phyloP scores from a whole-genome alignment of 2,797 vertebrate genomes.

The Enteromius anoplus region DNA sequence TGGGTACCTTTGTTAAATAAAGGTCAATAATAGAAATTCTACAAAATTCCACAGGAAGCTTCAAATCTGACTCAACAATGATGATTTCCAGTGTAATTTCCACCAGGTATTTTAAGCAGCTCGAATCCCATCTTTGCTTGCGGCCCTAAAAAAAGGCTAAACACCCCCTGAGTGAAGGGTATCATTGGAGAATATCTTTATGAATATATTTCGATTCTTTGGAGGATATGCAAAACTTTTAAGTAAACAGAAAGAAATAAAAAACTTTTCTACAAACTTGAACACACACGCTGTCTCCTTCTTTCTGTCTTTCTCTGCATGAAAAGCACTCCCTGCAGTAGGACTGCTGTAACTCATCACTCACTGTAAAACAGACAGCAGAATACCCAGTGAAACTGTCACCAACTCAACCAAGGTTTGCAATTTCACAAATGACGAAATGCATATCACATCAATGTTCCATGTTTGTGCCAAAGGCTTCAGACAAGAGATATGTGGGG shows the following conservation, averaged over 20 bases:
- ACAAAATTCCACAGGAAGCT: neutral
- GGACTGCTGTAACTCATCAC: constrained; percentile 77
- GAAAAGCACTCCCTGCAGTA: constrained; percentile 70
- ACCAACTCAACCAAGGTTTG: constrained; percentile 58
- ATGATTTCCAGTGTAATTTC: constrained; percentile 2
- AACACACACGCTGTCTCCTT: constrained; percentile 56
- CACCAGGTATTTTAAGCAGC: neutral
- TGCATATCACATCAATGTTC: neutral
- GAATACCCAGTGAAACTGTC: constrained; percentile 45
- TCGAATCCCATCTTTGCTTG: neutral
- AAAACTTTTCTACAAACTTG: constrained; percentile 66
- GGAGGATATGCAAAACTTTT: constrained; percentile 1
- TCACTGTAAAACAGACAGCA: constrained; percentile 62
- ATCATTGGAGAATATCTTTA: constrained; percentile 45
- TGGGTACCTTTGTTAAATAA: neutral
- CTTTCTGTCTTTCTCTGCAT: constrained; percentile 57
- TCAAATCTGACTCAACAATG: constrained; percentile 10
- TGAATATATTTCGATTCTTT: constrained; percentile 15
- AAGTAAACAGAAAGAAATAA: constrained; percentile 31
- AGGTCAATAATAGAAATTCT: neutral
- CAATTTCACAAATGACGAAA: constrained; percentile 59
- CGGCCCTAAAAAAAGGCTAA: neutral
- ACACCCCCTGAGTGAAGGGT: neutral
- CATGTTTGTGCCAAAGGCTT: constrained; percentile 27
- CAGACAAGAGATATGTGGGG: constrained; percentile 13